Conservation (phyloP, 2,113 vertebrate species). For the Phrynocephalus versicolor region DNA sequence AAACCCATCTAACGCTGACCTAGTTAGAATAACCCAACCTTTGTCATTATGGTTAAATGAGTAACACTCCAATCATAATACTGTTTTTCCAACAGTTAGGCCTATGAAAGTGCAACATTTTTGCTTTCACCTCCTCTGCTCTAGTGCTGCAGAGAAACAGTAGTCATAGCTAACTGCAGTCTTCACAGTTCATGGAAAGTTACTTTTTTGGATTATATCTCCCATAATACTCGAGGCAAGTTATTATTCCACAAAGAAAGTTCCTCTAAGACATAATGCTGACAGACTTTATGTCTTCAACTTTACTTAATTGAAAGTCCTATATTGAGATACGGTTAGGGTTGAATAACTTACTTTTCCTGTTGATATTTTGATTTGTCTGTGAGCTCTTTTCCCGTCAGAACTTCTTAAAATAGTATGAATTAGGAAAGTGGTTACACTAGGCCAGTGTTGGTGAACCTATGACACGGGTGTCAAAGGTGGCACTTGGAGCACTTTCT, state of each 20-base stretch:
- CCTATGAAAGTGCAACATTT: constrained; percentile 30
- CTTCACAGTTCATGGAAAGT: not conserved
- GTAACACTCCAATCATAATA: constrained; percentile 9
- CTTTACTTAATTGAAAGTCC: not conserved
- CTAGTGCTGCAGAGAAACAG: constrained; percentile 11
- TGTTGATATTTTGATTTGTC: not conserved
- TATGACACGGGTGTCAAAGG: no score
- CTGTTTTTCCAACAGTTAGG: not conserved
- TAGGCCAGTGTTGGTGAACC: no score
- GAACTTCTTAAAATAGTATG: not conserved
- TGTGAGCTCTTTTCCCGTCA: not conserved
- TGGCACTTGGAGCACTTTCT: no score
- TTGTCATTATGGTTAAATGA: constrained; percentile 24
- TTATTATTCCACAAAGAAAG: no score
- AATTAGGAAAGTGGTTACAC: not conserved
- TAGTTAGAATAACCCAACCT: constrained; percentile 47
- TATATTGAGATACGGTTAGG: no score
- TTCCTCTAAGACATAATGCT: no score
- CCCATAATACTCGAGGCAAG: no score
- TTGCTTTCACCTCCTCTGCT: constrained; percentile 22
- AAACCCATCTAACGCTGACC: constrained; percentile 30
- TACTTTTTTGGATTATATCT: no score
- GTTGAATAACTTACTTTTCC: no score
- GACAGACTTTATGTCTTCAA: no score
- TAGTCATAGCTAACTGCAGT: constrained; percentile 7